Conservation (phyloP, 1,140 invertebrate species). For the Bombus ignitus region DNA sequence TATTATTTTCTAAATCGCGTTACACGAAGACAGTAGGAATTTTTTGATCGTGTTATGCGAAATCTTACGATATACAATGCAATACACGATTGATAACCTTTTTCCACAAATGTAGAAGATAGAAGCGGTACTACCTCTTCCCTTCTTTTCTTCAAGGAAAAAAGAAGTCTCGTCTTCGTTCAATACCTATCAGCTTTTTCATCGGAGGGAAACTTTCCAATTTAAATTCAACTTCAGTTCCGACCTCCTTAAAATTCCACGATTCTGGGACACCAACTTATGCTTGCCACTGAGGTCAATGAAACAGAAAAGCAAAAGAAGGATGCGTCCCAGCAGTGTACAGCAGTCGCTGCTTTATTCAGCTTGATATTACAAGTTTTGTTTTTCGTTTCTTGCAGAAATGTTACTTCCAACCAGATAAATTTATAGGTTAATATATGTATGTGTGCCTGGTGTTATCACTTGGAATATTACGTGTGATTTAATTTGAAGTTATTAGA, state of each 20-base stretch:
- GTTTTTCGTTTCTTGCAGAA: not conserved
- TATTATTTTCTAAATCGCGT: no score
- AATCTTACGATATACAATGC: no score
- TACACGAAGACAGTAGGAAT: no score
- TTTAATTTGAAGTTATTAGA: not conserved
- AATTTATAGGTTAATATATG: not conserved
- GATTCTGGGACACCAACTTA: conserved; percentile 31
- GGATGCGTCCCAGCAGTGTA: not conserved
- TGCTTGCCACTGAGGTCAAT: conserved; percentile 21
- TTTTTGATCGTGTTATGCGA: not conserved
- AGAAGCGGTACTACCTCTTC: not conserved
- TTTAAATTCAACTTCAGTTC: conserved; percentile 35
- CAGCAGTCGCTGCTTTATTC: not conserved
- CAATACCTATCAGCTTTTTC: conserved; percentile 3
- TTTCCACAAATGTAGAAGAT: not conserved
- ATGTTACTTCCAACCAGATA: not conserved
- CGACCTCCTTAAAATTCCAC: conserved; percentile 37
- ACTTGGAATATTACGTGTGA: not conserved
- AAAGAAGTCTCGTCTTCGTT: not conserved
- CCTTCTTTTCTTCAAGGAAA: not conserved
- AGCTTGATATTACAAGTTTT: conserved; percentile 4
- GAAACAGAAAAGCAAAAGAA: conserved; percentile 30
- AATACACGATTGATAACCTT: not conserved
- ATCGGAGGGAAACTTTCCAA: conserved; percentile 13
- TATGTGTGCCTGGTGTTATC: not conserved